phyloP scores from a whole-genome alignment of 2,797 vertebrate genomes.

The Sebastes hopkinsi region DNA sequence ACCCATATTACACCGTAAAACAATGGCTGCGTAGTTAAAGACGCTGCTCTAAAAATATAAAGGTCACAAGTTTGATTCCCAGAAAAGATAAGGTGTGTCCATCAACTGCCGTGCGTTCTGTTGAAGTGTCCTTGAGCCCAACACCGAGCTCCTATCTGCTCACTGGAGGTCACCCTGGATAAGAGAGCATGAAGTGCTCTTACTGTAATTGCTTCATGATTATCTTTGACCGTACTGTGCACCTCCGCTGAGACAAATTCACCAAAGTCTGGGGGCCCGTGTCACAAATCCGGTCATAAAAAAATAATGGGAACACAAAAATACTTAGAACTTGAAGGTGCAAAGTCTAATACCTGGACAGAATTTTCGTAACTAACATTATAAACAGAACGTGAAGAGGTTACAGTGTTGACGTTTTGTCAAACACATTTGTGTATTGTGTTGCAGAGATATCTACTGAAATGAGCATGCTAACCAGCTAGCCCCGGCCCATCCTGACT shows the following conservation, averaged over 20 bases:
- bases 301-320: neutral
- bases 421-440: neutral
- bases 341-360: neutral
- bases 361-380: neutral
- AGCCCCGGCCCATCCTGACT: no score
- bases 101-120: neutral
- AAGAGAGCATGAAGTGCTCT: constrained; percentile 51
- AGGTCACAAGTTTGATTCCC: constrained; percentile 44
- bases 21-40: neutral
- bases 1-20: neutral
- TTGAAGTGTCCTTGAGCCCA: constrained; percentile 35
- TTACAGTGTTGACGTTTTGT: neutral
- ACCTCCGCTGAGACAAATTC: neutral
- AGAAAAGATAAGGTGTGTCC: constrained; percentile 23
- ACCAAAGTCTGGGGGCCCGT: neutral
- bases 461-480: no score
- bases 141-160: constrained; percentile 33
- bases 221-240: constrained; percentile 31
- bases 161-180: constrained; percentile 44
- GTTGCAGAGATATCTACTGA: no score
- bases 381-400: neutral
- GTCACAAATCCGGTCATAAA: neutral
- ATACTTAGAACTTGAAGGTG: neutral
- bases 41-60: neutral
- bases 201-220: constrained; percentile 58